phyloP scores from a whole-genome alignment of 2,113 vertebrate genomes.

The Channa argus region DNA sequence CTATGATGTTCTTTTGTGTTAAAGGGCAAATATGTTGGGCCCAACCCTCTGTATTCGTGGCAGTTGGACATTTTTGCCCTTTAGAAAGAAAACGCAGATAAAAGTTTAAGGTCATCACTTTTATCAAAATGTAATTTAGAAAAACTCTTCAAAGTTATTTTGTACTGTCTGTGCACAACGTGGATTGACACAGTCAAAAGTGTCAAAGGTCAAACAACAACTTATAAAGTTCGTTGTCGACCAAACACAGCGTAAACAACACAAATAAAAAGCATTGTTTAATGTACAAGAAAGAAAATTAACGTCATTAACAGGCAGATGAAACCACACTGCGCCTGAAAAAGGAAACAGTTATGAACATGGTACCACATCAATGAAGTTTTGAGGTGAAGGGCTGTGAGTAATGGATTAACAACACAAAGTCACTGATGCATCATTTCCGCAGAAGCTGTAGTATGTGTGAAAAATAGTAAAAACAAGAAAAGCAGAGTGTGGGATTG shows the following conservation, averaged over 20 bases:
- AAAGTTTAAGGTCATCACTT: slow-evolving; percentile 6
- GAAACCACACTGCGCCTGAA: slow-evolving; percentile 52
- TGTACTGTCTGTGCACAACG: background rate
- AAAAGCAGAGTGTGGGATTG: slow-evolving; percentile 68
- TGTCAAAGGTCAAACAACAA: background rate
- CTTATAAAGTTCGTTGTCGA: background rate
- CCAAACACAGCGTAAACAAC: slow-evolving; percentile 23
- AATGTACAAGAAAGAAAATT: slow-evolving; percentile 61
- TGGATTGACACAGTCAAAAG: background rate
- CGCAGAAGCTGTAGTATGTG: slow-evolving; percentile 37
- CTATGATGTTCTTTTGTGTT: slow-evolving; percentile 14
- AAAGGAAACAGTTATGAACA: slow-evolving; percentile 43
- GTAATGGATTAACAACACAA: slow-evolving; percentile 34
- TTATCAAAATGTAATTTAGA: background rate
- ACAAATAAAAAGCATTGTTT: slow-evolving; percentile 70
- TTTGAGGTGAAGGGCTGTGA: slow-evolving; percentile 37
- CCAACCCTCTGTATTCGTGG: slow-evolving; percentile 20
- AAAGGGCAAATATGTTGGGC: slow-evolving; percentile 54
- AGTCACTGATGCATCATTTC: slow-evolving; percentile 26
- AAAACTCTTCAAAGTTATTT: background rate
- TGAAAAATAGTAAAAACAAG: slow-evolving; percentile 27
- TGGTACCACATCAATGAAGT: slow-evolving; percentile 56
- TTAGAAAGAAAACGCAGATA: slow-evolving; percentile 21
- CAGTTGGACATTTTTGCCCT: slow-evolving; percentile 30
- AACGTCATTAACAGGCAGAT: slow-evolving; percentile 41